Evolutionary conservation across 2,888 invertebrate species (phyloP).

Genomic region (Ceriagrion tenellum): DNA sequence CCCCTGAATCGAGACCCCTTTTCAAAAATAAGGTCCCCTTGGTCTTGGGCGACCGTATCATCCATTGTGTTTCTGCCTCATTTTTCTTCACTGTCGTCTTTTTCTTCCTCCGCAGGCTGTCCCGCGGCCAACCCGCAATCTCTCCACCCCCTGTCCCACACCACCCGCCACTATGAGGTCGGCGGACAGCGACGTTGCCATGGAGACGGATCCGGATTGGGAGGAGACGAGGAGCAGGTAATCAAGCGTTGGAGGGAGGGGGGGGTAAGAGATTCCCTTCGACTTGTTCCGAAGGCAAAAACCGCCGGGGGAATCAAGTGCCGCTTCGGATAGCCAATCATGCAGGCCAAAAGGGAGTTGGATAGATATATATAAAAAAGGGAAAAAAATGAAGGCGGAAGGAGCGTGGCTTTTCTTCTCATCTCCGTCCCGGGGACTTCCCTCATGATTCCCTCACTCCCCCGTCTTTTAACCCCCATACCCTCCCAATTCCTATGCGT

Average conservation of each 20-base stretch:
- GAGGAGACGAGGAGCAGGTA: slow-evolving; percentile 64
- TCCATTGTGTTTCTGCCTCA: background rate
- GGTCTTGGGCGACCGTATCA: background rate
- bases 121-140: no score
- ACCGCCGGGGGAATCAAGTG: slow-evolving; percentile 13
- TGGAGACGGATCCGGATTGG: slow-evolving; percentile 63
- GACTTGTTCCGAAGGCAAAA: slow-evolving; percentile 5
- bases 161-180: slow-evolving; percentile 40
- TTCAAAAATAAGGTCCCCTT: no score
- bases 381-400: background rate
- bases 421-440: background rate
- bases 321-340: slow-evolving; percentile 16
- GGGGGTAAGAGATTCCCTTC: no score
- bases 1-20: background rate
- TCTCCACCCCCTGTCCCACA: no score
- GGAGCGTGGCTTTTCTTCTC: background rate
- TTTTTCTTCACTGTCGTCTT: no score
- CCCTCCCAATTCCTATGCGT: no score
- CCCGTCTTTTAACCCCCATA: background rate
- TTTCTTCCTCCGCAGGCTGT: background rate
- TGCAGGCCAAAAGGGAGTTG: background rate
- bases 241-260: slow-evolving; percentile 25
- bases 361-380: no score
- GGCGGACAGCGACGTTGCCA: slow-evolving; percentile 52
- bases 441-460: background rate